Conservation (phyloP, 2,888 invertebrate genomes). For the Pandemis cinnamomeana region DNA sequence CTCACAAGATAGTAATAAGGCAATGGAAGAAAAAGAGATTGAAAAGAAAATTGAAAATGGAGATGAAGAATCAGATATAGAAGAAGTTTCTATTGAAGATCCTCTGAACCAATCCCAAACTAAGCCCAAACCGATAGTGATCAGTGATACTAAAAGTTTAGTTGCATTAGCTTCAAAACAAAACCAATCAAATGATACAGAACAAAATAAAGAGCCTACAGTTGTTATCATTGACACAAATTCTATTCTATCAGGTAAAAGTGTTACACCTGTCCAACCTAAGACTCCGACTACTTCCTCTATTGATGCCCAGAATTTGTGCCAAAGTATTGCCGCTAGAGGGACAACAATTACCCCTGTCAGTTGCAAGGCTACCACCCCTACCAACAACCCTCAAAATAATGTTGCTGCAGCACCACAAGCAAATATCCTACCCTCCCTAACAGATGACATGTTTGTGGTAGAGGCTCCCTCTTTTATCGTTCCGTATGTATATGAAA, state of each 20-base stretch:
- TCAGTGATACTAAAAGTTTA: conserved; percentile 89
- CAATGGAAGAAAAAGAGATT: conserved; percentile 81
- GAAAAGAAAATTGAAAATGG: conserved; percentile 83
- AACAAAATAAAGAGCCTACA: conserved; percentile 89
- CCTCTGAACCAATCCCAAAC: conserved; percentile 81
- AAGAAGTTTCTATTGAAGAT: conserved; percentile 88
- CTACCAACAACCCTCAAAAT: conserved; percentile 47
- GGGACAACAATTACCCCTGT: conserved; percentile 84
- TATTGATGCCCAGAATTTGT: conserved; percentile 72
- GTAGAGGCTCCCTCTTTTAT: conserved; percentile 97
- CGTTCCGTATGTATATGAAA: conserved; percentile 96
- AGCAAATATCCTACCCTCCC: conserved; percentile 88
- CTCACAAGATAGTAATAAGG: conserved; percentile 74
- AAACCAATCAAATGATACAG: conserved; percentile 65
- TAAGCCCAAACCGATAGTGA: conserved; percentile 84
- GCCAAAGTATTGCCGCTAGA: conserved; percentile 79
- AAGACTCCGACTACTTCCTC: conserved; percentile 60
- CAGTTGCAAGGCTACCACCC: conserved; percentile 57
- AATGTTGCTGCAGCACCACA: conserved; percentile 56
- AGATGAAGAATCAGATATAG: conserved; percentile 86
- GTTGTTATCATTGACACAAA: conserved; percentile 95
- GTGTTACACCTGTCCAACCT: conserved; percentile 52
- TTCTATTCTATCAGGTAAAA: conserved; percentile 82
- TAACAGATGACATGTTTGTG: conserved; percentile 96
- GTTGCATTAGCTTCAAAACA: conserved; percentile 88